Percentiles rank a stretch among this genome's conserved stretches.
phyloP scores from a whole-genome alignment of 2,888 invertebrate species.

The Drosophila limbata region DNA sequence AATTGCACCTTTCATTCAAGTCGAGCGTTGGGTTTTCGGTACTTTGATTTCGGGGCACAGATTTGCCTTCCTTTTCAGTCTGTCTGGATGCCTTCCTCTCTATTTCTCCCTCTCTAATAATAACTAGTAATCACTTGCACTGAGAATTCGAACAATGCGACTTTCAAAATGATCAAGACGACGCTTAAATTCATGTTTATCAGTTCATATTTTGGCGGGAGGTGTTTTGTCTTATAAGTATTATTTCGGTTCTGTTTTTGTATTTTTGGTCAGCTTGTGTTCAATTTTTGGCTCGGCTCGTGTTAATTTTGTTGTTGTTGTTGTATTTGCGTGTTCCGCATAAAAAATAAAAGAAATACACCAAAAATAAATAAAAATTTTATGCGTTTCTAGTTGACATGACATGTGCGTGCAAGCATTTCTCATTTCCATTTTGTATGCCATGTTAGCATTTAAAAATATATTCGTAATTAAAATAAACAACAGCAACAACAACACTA shows the following conservation, averaged over 20 bases:
- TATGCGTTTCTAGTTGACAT: constrained; percentile 81
- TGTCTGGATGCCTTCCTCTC: constrained; percentile 5
- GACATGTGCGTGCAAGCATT: constrained; percentile 82
- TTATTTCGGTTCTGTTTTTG: constrained; percentile 14
- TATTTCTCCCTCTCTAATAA: constrained; percentile 18
- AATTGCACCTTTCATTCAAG: constrained; percentile 85
- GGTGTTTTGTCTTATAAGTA: constrained; percentile 12
- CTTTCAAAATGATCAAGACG: constrained; percentile 46
- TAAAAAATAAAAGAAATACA: constrained; percentile 42
- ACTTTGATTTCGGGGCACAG: constrained; percentile 56
- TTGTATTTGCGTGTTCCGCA: constrained; percentile 77
- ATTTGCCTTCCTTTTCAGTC: constrained; percentile 30
- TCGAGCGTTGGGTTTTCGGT: constrained; percentile 56
- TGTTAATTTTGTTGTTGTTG: constrained; percentile 67
- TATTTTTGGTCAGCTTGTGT: constrained; percentile 52
- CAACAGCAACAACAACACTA: constrained; percentile 29
- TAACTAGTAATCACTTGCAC: constrained; percentile 49
- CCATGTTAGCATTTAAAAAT: constrained; percentile 79
- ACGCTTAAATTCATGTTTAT: constrained; percentile 43
- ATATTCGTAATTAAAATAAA: constrained; percentile 78
- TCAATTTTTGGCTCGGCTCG: constrained; percentile 60
- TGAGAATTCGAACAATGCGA: constrained; percentile 13
- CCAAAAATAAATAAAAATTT: constrained; percentile 49
- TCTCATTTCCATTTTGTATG: constrained; percentile 79
- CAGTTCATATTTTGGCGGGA: constrained; percentile 4